These are phyloP conservation scores for Ascidia mentula DNA, from an alignment of 23 tunicate species.

Conservation along the genomic window DNA sequence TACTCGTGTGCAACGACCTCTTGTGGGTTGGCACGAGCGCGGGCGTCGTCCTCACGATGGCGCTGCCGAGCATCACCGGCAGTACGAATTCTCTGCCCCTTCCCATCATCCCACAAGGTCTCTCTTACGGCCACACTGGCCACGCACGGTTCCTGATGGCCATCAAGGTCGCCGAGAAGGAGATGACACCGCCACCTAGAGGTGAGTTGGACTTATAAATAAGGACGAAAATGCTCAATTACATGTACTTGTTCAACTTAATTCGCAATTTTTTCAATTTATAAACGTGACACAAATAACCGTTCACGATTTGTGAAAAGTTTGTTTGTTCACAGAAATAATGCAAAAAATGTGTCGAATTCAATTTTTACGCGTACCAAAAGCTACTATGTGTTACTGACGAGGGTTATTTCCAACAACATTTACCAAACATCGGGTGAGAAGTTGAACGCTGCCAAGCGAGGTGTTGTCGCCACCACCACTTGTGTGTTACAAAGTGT, in stretches of 20 bases:
- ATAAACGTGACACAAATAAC: too few species aligned
- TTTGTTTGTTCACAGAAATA: too few species aligned
- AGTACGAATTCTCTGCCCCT: slow-evolving; percentile 49
- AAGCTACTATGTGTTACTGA: too few species aligned
- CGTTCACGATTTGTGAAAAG: too few species aligned
- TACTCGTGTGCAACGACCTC: slow-evolving; percentile 81
- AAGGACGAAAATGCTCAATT: too few species aligned
- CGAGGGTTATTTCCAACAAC: background rate
- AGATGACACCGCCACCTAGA: slow-evolving; percentile 18
- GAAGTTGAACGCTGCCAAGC: background rate
- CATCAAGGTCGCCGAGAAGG: slow-evolving; percentile 53
- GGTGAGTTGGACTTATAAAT: too few species aligned
- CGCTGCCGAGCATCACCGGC: slow-evolving; percentile 62
- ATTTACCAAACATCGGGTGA: background rate
- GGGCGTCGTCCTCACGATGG: slow-evolving; percentile 83
- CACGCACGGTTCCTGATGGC: slow-evolving; percentile 86
- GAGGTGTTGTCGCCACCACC: background rate
- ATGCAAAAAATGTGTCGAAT: too few species aligned
- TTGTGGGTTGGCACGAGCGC: slow-evolving; percentile 96
- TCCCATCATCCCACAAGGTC: slow-evolving; percentile 81
- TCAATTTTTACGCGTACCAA: too few species aligned
- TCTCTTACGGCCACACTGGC: slow-evolving; percentile 94
- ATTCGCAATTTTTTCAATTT: too few species aligned
- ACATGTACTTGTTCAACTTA: too few species aligned
- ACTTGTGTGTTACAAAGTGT: background rate